phyloP scores from a whole-genome alignment of 2,888 invertebrate genomes.

The Cephus pulcher region DNA sequence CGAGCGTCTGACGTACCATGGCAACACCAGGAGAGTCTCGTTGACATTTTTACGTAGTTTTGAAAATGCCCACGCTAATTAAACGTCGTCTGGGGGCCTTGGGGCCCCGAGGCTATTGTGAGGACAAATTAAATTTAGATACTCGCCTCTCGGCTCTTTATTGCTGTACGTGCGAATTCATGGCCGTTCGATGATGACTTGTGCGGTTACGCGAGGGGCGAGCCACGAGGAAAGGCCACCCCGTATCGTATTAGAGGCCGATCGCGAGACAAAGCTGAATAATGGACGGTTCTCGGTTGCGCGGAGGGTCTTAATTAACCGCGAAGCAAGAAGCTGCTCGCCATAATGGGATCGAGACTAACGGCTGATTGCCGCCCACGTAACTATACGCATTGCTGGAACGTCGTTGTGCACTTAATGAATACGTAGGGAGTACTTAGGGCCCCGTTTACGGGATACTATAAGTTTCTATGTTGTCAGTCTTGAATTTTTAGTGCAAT shows the following conservation, averaged over 20 bases:
- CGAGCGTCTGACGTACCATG: not conserved
- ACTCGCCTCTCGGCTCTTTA: not conserved
- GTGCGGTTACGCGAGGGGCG: not conserved
- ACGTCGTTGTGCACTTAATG: conserved; percentile 4
- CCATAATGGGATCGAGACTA: conserved; percentile 38
- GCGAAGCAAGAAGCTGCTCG: conserved; percentile 38
- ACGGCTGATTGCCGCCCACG: conserved; percentile 47
- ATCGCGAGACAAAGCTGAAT: conserved; percentile 37
- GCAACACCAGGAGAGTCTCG: not conserved
- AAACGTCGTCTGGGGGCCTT: not conserved
- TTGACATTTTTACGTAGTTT: not conserved
- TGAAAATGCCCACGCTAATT: not conserved
- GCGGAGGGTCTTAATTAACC: conserved; percentile 50
- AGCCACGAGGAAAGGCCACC: not conserved
- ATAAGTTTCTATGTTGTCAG: not conserved
- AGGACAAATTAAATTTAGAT: not conserved
- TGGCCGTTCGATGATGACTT: not conserved
- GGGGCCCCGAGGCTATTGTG: not conserved
- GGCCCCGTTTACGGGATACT: not conserved
- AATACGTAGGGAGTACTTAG: not conserved
- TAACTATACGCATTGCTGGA: conserved; percentile 24
- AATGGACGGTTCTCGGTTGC: conserved; percentile 30
- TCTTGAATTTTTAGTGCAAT: not conserved
- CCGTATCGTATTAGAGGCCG: conserved; percentile 37
- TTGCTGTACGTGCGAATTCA: not conserved